A percentile compares a stretch with the other conserved stretches of the same genome.
These are phyloP conservation scores for Caenorhabditis angaria DNA, from an alignment of 2,888 invertebrate genomes.

Conservation along the genomic window DNA sequence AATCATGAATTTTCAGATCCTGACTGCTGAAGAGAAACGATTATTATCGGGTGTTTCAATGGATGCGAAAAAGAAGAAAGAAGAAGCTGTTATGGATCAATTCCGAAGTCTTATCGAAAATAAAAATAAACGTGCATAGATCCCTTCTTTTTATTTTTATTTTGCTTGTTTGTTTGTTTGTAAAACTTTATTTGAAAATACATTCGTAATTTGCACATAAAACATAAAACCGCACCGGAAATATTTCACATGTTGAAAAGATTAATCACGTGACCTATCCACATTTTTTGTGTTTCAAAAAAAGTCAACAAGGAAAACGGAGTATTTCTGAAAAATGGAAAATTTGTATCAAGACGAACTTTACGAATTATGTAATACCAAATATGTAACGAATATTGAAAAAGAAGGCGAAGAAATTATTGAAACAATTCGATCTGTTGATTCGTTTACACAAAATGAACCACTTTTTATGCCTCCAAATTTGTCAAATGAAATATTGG, in stretches of 20 bases:
- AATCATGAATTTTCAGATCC: slow-evolving; percentile 51
- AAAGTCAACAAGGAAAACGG: neutral
- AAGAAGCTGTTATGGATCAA: slow-evolving; percentile 92
- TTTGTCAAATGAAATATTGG: neutral
- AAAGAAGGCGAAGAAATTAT: neutral
- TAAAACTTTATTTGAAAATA: neutral
- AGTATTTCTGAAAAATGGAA: neutral
- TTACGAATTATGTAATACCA: slow-evolving; percentile 5
- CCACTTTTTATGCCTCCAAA: neutral
- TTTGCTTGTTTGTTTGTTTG: slow-evolving; percentile 1
- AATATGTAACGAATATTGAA: slow-evolving; percentile 6
- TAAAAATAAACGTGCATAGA: slow-evolving; percentile 38
- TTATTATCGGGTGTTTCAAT: slow-evolving; percentile 97
- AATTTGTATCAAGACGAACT: neutral
- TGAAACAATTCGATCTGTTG: slow-evolving; percentile 1
- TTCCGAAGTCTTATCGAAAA: slow-evolving; percentile 84
- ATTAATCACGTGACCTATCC: slow-evolving; percentile 6
- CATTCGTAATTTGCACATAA: neutral
- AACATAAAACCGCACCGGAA: slow-evolving; percentile 1
- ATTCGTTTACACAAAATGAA: neutral
- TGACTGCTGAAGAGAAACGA: slow-evolving; percentile 91
- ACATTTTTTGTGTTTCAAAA: neutral
- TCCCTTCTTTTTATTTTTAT: neutral
- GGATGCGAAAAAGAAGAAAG: slow-evolving; percentile 93
- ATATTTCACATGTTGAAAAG: neutral